Conservation (phyloP, 2,797 vertebrate species). For the Poliocrania exsul region DNA sequence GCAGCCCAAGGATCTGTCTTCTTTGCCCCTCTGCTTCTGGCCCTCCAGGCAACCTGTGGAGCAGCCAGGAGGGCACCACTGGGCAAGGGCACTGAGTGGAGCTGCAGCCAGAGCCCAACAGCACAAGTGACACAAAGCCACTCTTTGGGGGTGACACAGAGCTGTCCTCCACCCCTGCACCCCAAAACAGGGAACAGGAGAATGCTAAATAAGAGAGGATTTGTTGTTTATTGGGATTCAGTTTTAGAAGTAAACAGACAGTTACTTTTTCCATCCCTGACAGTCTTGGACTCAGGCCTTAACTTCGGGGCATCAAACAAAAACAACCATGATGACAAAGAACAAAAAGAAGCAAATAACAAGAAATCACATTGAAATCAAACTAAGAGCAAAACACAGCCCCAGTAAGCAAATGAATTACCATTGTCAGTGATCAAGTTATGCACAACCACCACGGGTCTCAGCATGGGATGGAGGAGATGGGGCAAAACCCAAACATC, state of each 20-base stretch:
- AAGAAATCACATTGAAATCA: not conserved
- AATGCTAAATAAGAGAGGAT: not conserved
- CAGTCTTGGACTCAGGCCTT: not conserved
- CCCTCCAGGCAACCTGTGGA: not conserved
- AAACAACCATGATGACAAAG: not conserved
- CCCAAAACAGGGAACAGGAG: not conserved
- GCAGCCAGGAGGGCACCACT: not conserved
- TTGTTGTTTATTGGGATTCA: not conserved
- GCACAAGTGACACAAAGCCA: not conserved
- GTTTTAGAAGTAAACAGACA: not conserved
- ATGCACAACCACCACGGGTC: not conserved
- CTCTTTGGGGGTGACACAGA: not conserved
- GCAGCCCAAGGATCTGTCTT: not conserved
- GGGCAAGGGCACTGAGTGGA: not conserved
- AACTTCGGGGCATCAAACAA: not conserved
- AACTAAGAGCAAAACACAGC: not conserved
- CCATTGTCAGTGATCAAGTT: not conserved
- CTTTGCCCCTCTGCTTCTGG: not conserved
- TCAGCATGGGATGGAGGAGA: rapidly evolving
- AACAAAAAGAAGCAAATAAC: not conserved
- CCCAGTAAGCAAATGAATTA: not conserved
- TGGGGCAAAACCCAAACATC: not conserved
- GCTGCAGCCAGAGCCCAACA: not conserved
- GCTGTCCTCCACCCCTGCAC: not conserved
- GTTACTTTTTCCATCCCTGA: not conserved